Conservation (phyloP, 2,888 invertebrate species). For the Tromatobia lineatoria region DNA sequence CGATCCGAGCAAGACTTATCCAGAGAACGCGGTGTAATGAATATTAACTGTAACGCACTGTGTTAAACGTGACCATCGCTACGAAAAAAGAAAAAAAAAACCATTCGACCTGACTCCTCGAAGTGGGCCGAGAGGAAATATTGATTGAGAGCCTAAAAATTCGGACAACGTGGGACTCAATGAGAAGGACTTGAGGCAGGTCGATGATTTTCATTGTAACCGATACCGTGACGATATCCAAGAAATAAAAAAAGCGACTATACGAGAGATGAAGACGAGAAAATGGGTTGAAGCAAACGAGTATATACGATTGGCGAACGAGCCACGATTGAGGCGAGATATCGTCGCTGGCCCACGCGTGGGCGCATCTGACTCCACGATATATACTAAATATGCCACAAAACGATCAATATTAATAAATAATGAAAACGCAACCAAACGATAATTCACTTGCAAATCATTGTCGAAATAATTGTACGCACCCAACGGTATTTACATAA, state of each 20-base stretch:
- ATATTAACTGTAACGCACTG: conserved; percentile 69
- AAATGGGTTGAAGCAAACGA: conserved; percentile 37
- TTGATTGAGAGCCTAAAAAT: not conserved
- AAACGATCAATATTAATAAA: conserved; percentile 52
- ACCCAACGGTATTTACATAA: conserved; percentile 69
- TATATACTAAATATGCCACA: conserved; percentile 47
- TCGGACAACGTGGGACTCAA: conserved; percentile 23
- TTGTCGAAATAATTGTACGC: conserved; percentile 70
- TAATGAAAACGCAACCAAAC: conserved; percentile 60
- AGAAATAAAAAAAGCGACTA: conserved; percentile 69
- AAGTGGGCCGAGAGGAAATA: not conserved
- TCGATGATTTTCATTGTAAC: conserved; percentile 47
- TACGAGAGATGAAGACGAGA: conserved; percentile 55
- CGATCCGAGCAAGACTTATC: conserved; percentile 57
- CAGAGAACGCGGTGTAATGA: conserved; percentile 68
- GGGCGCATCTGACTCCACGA: conserved; percentile 69
- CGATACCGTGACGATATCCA: conserved; percentile 69
- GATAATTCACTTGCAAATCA: conserved; percentile 68
- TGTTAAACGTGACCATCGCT: conserved; percentile 63
- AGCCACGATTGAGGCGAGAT: conserved; percentile 77
- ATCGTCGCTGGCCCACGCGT: conserved; percentile 79
- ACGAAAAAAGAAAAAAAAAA: conserved; percentile 22
- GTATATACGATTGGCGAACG: conserved; percentile 55
- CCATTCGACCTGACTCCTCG: conserved; percentile 37
- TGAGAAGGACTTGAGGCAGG: conserved; percentile 23